These are phyloP conservation scores for Gavialis gangeticus DNA, from an alignment of 2,113 vertebrate species.

Conservation along the genomic window DNA sequence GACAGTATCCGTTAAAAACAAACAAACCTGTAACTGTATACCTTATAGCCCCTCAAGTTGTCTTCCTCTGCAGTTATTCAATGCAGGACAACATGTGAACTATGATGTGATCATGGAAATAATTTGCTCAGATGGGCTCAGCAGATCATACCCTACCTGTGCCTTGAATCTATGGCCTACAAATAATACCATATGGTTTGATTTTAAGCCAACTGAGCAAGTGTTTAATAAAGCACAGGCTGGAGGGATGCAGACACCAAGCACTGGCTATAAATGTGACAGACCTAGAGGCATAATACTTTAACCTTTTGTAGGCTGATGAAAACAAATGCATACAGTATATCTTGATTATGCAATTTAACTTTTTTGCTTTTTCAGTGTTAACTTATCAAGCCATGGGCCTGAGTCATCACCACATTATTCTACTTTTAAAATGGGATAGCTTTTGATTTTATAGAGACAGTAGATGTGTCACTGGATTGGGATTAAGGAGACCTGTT, in stretches of 20 bases:
- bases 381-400: background rate
- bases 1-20: background rate
- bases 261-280: background rate
- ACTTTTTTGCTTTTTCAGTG: background rate
- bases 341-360: background rate
- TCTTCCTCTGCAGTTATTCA: background rate
- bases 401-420: background rate
- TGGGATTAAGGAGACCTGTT: background rate
- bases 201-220: slow-evolving; percentile 82
- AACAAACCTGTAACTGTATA: background rate
- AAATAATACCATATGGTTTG: slow-evolving; percentile 79
- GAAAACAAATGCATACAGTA: background rate
- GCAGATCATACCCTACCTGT: slow-evolving; percentile 73
- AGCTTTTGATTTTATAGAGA: background rate
- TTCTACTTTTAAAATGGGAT: background rate
- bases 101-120: slow-evolving; percentile 67
- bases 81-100: slow-evolving; percentile 24
- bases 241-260: slow-evolving; percentile 56
- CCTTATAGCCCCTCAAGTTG: background rate
- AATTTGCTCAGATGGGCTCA: slow-evolving; percentile 65
- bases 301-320: background rate
- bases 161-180: slow-evolving; percentile 72
- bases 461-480: background rate
- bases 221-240: slow-evolving; percentile 82
- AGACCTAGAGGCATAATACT: background rate